These are phyloP conservation scores for Polietes domitor DNA, from an alignment of 2,888 invertebrate genomes.

Conservation along the genomic window DNA sequence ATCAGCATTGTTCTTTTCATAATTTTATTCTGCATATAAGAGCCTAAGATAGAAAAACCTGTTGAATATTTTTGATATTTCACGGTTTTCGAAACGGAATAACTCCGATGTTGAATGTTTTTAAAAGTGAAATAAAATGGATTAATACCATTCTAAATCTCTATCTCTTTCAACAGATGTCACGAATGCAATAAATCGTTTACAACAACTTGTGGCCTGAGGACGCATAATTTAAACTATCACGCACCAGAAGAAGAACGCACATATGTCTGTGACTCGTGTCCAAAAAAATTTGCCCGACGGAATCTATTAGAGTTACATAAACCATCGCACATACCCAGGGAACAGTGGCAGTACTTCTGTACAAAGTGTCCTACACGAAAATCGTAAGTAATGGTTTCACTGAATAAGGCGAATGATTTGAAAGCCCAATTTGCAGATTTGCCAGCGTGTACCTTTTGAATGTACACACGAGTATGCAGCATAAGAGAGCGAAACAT, in stretches of 20 bases:
- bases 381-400: conserved; percentile 47
- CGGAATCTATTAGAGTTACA: conserved; percentile 77
- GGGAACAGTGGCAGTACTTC: conserved; percentile 73
- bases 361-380: conserved; percentile 73
- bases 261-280: conserved; percentile 77
- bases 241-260: conserved; percentile 78
- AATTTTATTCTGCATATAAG: too few relatives aligned
- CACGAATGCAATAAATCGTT: conserved; percentile 77
- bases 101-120: too few relatives aligned
- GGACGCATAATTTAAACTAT: conserved; percentile 76
- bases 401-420: too few relatives aligned
- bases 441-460: conserved; percentile 76
- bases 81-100: too few relatives aligned
- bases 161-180: conserved; percentile 71
- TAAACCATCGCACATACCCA: conserved; percentile 76
- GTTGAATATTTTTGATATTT: too few relatives aligned
- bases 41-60: too few relatives aligned
- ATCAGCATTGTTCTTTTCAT: too few relatives aligned
- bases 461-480: conserved; percentile 73
- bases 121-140: too few relatives aligned
- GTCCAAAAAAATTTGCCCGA: conserved; percentile 77
- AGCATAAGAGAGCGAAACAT: conserved; percentile 76
- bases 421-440: too few relatives aligned
- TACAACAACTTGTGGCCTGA: conserved; percentile 76
- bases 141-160: too few relatives aligned